Evolutionary conservation across 2,113 vertebrate species (phyloP).

Genomic region (Chloropsis cyanopogon): DNA sequence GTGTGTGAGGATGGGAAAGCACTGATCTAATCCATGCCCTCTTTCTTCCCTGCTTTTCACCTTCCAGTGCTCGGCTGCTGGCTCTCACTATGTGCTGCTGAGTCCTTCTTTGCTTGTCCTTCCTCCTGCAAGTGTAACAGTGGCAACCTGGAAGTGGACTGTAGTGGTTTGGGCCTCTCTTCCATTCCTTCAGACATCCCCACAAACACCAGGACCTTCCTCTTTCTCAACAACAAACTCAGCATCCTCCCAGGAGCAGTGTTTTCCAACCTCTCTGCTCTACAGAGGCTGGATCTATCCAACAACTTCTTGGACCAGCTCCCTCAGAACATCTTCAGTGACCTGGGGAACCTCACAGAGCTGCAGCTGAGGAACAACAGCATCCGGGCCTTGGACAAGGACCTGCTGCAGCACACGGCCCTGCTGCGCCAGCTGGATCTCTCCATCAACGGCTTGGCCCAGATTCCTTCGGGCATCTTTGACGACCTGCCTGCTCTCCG

Average conservation of each 20-base stretch:
- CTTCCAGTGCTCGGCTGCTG: constrained; percentile 82
- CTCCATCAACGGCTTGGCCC: constrained; percentile 90
- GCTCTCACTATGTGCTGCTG: constrained; percentile 73
- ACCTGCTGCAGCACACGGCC: constrained; percentile 83
- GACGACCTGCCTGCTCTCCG: constrained; percentile 85
- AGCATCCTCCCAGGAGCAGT: constrained; percentile 80
- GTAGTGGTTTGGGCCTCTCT: constrained; percentile 86
- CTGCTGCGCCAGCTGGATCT: constrained; percentile 88
- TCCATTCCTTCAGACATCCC: constrained; percentile 85
- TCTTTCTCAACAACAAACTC: constrained; percentile 94
- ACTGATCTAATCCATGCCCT: neutral
- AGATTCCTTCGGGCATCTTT: constrained; percentile 86
- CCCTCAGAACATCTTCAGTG: constrained; percentile 83
- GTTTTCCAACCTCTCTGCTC: constrained; percentile 88
- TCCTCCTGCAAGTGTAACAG: constrained; percentile 86
- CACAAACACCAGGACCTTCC: constrained; percentile 82
- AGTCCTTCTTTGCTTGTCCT: constrained; percentile 81
- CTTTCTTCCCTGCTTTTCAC: neutral
- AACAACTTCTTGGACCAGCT: constrained; percentile 98
- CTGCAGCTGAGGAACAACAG: constrained; percentile 95
- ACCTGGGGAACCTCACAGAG: constrained; percentile 88
- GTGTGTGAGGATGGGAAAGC: neutral
- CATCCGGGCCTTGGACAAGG: constrained; percentile 87
- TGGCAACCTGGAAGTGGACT: constrained; percentile 85
- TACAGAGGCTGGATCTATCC: constrained; percentile 93